Evolutionary conservation across 2,888 invertebrate species (phyloP).

Genomic region (Cerastis leucographa): DNA sequence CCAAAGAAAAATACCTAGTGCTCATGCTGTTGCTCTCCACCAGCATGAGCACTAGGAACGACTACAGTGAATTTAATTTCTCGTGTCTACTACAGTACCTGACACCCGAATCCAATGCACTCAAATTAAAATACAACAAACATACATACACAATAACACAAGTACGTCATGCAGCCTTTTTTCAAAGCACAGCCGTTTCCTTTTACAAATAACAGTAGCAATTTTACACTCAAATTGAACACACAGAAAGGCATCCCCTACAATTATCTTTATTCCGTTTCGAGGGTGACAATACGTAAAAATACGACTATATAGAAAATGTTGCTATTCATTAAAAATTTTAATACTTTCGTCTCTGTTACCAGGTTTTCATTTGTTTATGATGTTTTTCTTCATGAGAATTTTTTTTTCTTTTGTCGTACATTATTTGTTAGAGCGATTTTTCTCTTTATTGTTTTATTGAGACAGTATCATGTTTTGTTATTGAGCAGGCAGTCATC

Average conservation of each 20-base stretch:
- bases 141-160: too few relatives aligned
- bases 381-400: neutral
- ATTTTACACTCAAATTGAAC: conserved; percentile 7
- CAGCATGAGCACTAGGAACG: too few relatives aligned
- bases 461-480: neutral
- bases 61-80: too few relatives aligned
- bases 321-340: conserved; percentile 11
- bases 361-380: conserved; percentile 10
- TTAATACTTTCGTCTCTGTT: conserved; percentile 22
- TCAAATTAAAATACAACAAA: conserved; percentile 1
- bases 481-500: neutral
- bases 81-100: neutral
- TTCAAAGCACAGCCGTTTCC: conserved; percentile 18
- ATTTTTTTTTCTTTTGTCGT: conserved; percentile 1
- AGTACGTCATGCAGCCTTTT: too few relatives aligned
- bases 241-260: neutral
- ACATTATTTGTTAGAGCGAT: neutral
- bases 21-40: too few relatives aligned
- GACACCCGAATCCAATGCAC: neutral
- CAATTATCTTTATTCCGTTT: neutral
- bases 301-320: neutral
- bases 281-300: conserved; percentile 16
- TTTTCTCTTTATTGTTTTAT: neutral
- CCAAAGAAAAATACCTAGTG: too few relatives aligned
- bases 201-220: conserved; percentile 14